A percentile compares a stretch with the other conserved stretches of the same genome.
Evolutionary conservation across 2,113 vertebrate species (phyloP).

Genomic region (Xenus cinereus): DNA sequence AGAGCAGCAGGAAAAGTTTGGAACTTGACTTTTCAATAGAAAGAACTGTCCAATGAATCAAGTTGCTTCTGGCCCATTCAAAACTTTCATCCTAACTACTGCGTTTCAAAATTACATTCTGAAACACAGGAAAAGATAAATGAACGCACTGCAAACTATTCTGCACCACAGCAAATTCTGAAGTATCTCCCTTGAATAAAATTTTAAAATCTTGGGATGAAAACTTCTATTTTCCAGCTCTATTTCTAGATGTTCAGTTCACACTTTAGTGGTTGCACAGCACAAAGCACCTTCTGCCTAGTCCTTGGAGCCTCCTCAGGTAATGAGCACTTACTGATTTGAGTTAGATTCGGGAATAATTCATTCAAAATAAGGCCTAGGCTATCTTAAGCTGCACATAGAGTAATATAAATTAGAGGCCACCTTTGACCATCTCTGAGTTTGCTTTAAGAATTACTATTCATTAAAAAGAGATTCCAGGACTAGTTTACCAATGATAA

Average conservation of each 20-base stretch:
- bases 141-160: neutral
- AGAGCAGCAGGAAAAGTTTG: neutral
- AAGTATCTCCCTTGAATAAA: neutral
- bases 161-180: accelerated
- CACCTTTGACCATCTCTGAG: neutral
- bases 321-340: neutral
- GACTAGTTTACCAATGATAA: neutral
- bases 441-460: neutral
- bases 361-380: neutral
- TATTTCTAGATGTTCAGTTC: neutral
- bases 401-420: neutral
- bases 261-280: neutral
- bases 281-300: too few species aligned
- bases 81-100: neutral
- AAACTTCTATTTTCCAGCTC: neutral
- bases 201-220: neutral
- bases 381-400: neutral
- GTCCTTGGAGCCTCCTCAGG: neutral
- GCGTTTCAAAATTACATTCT: neutral
- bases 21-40: neutral
- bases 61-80: neutral
- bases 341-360: neutral
- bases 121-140: neutral
- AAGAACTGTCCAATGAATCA: neutral
- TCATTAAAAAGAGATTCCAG: neutral